These are phyloP conservation scores for Chrysotoxum bicinctum DNA, from an alignment of 2,888 invertebrate genomes.

Conservation along the genomic window DNA sequence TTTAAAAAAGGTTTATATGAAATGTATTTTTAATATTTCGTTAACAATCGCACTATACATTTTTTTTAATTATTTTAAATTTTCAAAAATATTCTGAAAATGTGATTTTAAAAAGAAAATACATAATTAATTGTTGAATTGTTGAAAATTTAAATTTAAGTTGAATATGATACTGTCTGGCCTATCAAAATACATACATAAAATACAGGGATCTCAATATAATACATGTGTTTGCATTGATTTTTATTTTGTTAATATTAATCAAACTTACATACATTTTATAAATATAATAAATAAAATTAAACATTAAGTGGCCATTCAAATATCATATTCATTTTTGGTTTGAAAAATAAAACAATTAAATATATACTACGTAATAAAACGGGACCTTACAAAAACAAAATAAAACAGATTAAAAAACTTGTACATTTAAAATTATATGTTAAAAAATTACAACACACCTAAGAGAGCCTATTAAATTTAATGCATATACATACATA, in stretches of 20 bases:
- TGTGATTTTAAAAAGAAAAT: slow-evolving; percentile 62
- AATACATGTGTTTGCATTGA: background rate
- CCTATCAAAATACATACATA: background rate
- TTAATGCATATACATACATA: slow-evolving; percentile 6
- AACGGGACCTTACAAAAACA: slow-evolving; percentile 75
- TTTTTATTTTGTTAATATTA: background rate
- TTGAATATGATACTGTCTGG: slow-evolving; percentile 44
- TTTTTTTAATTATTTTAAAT: background rate
- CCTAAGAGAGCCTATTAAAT: slow-evolving; percentile 34
- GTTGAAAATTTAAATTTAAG: background rate
- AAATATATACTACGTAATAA: slow-evolving; percentile 75
- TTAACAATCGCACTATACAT: slow-evolving; percentile 46
- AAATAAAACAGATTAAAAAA: slow-evolving; percentile 14
- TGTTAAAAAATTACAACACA: slow-evolving; percentile 33
- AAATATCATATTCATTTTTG: slow-evolving; percentile 34
- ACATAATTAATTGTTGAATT: slow-evolving; percentile 5
- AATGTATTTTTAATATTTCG: background rate
- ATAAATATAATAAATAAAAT: background rate
- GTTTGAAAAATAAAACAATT: background rate
- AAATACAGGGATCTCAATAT: slow-evolving; percentile 68
- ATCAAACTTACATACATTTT: background rate
- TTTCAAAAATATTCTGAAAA: slow-evolving; percentile 73
- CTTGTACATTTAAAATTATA: slow-evolving; percentile 32
- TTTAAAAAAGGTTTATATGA: background rate
- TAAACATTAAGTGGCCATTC: background rate